Evolutionary conservation across 2,113 vertebrate species (phyloP), one percentile per base, ranked within the genome.

Genomic region (Burhinus bistriatus): DNA sequence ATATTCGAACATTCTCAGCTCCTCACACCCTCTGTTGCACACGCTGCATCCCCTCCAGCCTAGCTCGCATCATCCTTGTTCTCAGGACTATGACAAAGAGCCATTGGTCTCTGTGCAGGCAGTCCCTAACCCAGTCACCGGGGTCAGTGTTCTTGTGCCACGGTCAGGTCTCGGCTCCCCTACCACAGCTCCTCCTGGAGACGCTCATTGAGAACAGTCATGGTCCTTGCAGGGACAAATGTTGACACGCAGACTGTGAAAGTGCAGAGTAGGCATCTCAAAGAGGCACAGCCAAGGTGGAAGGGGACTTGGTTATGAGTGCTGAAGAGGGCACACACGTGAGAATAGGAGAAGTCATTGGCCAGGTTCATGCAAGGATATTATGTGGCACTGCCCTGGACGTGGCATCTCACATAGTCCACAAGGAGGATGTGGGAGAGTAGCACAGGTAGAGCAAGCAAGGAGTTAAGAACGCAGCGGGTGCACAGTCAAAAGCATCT

Each of bases 241-340:
- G 40, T 29, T 23, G 68, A 57, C 47, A 51, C 1, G 1, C 23
- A 16, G 71, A 15, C 27, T 18, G 22, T 40, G 29, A 52, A 66
- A 66, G 2, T 29, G 40, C 47, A 44, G 44, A 49, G 19, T 8
- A 47, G 22, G 26, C 5, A 15, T 29, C 18, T 58, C 29, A 47
- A 65, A 94, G 44, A 87, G 30, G 15, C 26, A 49, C 22, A 47
- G 40, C 26, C 9, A 42, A 66, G 19, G 45, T 36, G 15, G 45
- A 82, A 36, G 6, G 8, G 18, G 11, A 42, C 29, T 73, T 12
- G 22, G 12, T 30, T 66, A 32, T 6, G 11, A 19, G 30, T 16
- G 9, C 30, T 23, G 45, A 73, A 68, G 11, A 19, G 2, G 23
- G 22, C n/a, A 22, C 3, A 5, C 3, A 1, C 1, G 5, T n/a